A percentile compares a stretch with the other conserved stretches of the same genome.
These are phyloP conservation scores for Caretta caretta DNA, from an alignment of 2,113 vertebrate genomes.

Conservation along the genomic window DNA sequence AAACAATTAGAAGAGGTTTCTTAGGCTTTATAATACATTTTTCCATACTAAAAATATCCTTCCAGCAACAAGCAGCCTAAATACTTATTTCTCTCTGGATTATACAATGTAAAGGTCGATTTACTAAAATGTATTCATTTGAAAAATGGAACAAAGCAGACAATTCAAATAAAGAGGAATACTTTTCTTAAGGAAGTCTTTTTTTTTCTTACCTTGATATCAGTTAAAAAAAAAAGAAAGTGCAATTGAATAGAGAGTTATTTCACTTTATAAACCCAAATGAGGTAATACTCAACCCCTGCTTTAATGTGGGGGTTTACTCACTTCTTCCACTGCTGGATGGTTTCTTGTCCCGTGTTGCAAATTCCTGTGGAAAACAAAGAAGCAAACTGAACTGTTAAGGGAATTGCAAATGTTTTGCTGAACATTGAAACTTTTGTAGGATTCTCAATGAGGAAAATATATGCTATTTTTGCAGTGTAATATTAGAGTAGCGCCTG, in stretches of 20 bases:
- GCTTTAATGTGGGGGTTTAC: neutral
- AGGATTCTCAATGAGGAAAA: neutral
- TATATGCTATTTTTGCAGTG: neutral
- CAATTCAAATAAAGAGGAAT: slow-evolving; percentile 27
- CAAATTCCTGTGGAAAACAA: neutral
- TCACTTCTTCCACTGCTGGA: neutral
- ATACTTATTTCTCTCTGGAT: slow-evolving; percentile 7
- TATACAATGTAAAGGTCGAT: slow-evolving; percentile 37
- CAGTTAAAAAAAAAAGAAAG: too few relatives aligned
- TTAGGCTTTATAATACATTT: slow-evolving; percentile 54
- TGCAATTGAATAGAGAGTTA: neutral
- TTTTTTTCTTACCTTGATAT: neutral
- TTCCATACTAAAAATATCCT: slow-evolving; percentile 46
- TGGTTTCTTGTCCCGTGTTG: neutral
- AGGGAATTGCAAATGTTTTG: neutral
- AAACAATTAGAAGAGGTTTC: slow-evolving; percentile 53
- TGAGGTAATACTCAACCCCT: neutral
- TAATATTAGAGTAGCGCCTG: neutral
- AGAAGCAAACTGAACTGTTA: neutral
- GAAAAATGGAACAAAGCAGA: slow-evolving; percentile 19
- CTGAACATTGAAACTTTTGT: neutral
- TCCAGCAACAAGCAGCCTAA: slow-evolving; percentile 30
- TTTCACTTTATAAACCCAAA: neutral
- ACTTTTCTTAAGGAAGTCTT: neutral
- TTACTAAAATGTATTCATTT: slow-evolving; percentile 36